Evolutionary conservation across 2,888 invertebrate species (phyloP).

Genomic region (Leucoptera coffeella): DNA sequence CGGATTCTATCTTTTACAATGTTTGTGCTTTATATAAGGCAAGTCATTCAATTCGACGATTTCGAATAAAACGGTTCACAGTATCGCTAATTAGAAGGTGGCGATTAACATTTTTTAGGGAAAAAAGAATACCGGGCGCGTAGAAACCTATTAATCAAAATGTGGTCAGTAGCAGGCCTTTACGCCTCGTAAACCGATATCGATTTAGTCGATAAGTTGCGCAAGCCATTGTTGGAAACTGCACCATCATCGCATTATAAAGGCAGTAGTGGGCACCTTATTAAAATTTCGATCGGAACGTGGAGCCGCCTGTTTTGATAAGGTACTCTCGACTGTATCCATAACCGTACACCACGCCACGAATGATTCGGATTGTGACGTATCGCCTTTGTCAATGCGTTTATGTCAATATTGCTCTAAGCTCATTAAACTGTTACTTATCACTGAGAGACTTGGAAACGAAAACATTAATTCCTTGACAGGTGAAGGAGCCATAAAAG

Average conservation of each 20-base stretch:
- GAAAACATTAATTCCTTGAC: too few species aligned
- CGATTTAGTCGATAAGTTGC: slow-evolving; percentile 50
- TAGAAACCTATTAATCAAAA: slow-evolving; percentile 51
- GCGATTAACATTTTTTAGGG: slow-evolving; percentile 28
- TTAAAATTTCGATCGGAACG: slow-evolving; percentile 45
- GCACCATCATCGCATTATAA: slow-evolving; percentile 38
- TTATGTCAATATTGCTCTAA: slow-evolving; percentile 26
- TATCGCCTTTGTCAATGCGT: slow-evolving; percentile 10
- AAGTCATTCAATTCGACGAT: too few species aligned
- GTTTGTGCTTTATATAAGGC: too few species aligned
- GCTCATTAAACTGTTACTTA: too few species aligned
- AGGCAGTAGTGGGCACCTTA: slow-evolving; percentile 51
- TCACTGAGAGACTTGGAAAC: too few species aligned
- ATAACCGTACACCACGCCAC: slow-evolving; percentile 17
- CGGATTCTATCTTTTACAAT: too few species aligned
- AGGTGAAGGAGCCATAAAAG: too few species aligned
- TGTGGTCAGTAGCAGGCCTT: slow-evolving; percentile 47
- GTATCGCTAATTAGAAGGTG: slow-evolving; percentile 46
- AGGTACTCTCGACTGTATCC: slow-evolving; percentile 25
- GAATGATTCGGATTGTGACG: slow-evolving; percentile 26
- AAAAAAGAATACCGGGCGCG: slow-evolving; percentile 14
- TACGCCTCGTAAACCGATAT: slow-evolving; percentile 52
- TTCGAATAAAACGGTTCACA: slow-evolving; percentile 9
- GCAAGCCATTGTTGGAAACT: slow-evolving; percentile 45
- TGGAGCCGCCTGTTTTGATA: slow-evolving; percentile 47